A percentile compares a stretch with the other conserved stretches of the same genome.
These are phyloP conservation scores for Rhysida immarginata DNA, from an alignment of 1,140 invertebrate species.

Conservation along the genomic window DNA sequence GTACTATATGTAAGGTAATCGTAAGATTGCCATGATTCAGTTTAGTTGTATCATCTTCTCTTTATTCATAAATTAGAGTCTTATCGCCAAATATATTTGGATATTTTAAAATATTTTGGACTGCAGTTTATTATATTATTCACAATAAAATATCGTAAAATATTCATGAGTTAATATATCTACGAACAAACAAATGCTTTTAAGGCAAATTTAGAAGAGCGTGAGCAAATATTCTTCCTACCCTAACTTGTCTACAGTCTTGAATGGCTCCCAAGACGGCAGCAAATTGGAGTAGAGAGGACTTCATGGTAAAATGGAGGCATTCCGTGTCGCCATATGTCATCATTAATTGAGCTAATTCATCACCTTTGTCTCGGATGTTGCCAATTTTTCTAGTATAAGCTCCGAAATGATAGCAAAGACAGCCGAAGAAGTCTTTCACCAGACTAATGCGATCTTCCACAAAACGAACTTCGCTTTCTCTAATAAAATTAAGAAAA, in stretches of 20 bases:
- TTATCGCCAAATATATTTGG: no score
- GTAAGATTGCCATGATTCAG: no score
- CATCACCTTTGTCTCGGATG: not conserved
- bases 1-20: no score
- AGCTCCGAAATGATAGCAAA: not conserved
- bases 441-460: not conserved
- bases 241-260: not conserved
- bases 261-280: not conserved
- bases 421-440: not conserved
- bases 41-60: no score
- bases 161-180: no score
- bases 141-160: no score
- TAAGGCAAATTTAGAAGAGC: no score
- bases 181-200: no score
- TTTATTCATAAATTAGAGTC: no score
- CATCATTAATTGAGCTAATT: not conserved
- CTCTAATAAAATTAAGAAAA: not conserved
- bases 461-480: not conserved
- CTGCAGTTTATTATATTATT: no score
- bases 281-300: not conserved
- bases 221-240: no score
- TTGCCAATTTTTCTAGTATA: not conserved
- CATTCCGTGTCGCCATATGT: not conserved
- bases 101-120: no score
- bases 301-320: not conserved